These are phyloP conservation scores for Xylocopa sonorina DNA, from an alignment of 1,140 invertebrate species.

Conservation along the genomic window DNA sequence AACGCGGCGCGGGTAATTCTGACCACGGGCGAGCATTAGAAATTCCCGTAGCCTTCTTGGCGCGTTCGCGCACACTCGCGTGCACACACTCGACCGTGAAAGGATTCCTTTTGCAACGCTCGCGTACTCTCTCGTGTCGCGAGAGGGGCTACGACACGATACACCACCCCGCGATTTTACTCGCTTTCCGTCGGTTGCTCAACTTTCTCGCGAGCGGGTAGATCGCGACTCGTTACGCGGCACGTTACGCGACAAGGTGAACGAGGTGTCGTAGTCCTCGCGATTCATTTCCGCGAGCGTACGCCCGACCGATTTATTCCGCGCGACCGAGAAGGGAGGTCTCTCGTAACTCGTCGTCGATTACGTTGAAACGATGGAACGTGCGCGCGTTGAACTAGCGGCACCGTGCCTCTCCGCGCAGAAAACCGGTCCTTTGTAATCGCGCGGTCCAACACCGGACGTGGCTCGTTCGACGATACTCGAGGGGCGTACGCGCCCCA, in stretches of 20 bases:
- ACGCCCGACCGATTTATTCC: neutral
- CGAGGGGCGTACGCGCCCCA: constrained; percentile 59
- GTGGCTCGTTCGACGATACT: constrained; percentile 40
- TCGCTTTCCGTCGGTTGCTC: neutral
- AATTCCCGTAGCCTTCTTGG: constrained; percentile 50
- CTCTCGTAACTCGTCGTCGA: no score
- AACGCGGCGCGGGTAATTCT: constrained; percentile 55
- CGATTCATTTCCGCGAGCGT: neutral
- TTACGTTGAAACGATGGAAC: neutral
- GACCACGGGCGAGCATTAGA: constrained; percentile 56
- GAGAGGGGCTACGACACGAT: neutral
- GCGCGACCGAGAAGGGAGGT: neutral
- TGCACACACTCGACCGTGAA: constrained; percentile 51
- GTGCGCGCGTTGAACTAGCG: neutral
- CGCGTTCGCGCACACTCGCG: constrained; percentile 20
- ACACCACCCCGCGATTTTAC: no score
- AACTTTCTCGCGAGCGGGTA: neutral
- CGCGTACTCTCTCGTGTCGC: neutral
- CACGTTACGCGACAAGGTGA: no score
- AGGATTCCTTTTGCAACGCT: constrained; percentile 39
- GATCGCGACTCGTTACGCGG: neutral
- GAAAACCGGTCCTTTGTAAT: constrained; percentile 69
- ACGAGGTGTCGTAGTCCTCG: neutral
- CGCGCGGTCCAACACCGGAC: constrained; percentile 58
- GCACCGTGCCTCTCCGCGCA: constrained; percentile 10